phyloP scores from a whole-genome alignment of 2,797 vertebrate species.

The Limosa lapponica region DNA sequence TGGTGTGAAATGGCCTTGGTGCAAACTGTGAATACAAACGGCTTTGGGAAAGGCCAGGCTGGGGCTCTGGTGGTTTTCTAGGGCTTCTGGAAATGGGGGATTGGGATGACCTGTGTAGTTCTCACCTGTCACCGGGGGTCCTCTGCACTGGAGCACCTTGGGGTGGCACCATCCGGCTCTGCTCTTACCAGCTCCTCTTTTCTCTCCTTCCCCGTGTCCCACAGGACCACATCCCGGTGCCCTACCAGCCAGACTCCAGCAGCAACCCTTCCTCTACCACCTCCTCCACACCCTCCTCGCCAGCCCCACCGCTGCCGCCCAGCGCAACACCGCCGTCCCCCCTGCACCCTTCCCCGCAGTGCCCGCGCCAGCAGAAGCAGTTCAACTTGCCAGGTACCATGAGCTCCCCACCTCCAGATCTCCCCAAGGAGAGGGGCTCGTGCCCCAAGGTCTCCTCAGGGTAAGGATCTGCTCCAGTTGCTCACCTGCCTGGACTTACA shows the following conservation, averaged over 20 bases:
- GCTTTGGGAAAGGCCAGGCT: background rate
- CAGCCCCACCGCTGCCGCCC: constrained; percentile 92
- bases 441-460: background rate
- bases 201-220: background rate
- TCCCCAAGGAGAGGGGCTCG: fast-evolving
- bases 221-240: constrained; percentile 95
- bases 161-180: fast-evolving
- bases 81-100: fast-evolving
- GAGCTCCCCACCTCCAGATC: fast-evolving
- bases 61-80: background rate
- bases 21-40: background rate
- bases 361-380: constrained; percentile 92
- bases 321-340: constrained; percentile 95
- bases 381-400: constrained; percentile 94
- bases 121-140: fast-evolving
- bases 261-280: constrained; percentile 98
- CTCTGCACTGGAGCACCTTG: background rate
- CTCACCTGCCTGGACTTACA: fast-evolving
- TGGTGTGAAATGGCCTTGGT: background rate
- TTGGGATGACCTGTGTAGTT: fast-evolving
- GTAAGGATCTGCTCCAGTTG: fast-evolving
- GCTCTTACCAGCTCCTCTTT: background rate
- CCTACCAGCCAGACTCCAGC: constrained; percentile 98
- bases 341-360: constrained; percentile 94
- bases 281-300: constrained; percentile 95